These are phyloP conservation scores for Oscheius sp. DNA, from an alignment of 1,140 invertebrate species.

Conservation along the genomic window DNA sequence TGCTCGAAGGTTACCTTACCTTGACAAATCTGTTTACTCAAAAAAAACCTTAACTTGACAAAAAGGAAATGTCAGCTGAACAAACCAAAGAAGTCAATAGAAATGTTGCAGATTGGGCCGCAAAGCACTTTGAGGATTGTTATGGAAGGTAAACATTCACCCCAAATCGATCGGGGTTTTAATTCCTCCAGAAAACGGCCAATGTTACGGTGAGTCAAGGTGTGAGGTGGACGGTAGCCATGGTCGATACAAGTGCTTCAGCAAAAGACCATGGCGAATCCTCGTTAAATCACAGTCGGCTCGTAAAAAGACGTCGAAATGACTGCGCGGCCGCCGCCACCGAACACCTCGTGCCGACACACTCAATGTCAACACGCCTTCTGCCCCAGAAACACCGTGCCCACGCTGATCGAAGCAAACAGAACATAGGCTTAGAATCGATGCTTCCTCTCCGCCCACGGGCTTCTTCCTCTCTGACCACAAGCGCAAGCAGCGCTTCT, in stretches of 20 bases:
- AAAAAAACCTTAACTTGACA: too few species aligned
- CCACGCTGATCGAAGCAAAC: too few species aligned
- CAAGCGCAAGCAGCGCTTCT: too few species aligned
- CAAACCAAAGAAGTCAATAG: too few species aligned
- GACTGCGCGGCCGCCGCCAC: conserved; percentile 1
- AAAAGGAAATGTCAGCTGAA: too few species aligned
- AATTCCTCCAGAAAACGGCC: background rate
- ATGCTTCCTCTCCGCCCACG: too few species aligned
- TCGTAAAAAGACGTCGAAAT: conserved; percentile 10
- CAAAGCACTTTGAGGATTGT: background rate
- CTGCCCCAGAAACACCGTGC: background rate
- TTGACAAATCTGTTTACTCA: too few species aligned
- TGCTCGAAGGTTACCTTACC: too few species aligned
- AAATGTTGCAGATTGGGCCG: too few species aligned
- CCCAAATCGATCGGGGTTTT: background rate
- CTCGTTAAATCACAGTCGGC: conserved; percentile 10
- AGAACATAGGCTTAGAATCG: too few species aligned
- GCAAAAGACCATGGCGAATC: conserved; percentile 6
- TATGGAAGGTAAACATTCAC: conserved; percentile 1
- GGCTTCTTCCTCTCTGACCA: too few species aligned
- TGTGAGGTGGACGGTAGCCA: background rate
- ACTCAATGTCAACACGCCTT: background rate
- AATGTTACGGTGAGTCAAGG: background rate
- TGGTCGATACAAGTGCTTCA: conserved; percentile 9
- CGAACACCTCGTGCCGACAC: conserved; percentile 5